Evolutionary conservation across 2,113 vertebrate species (phyloP).

Genomic region (Mellivora capensis): DNA sequence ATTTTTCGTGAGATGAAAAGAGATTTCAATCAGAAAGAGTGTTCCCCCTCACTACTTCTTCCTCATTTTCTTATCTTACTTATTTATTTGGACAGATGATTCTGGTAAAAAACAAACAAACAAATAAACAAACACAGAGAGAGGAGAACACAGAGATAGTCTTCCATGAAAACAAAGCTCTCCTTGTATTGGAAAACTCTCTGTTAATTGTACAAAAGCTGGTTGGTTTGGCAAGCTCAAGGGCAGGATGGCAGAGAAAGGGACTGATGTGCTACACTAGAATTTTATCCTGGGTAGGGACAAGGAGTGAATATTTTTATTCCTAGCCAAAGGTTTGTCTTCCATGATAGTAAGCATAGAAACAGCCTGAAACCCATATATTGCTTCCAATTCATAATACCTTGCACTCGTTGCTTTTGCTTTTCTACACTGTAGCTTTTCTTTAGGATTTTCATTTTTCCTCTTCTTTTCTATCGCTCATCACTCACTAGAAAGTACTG

Average conservation of each 20-base stretch:
- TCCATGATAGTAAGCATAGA: background rate
- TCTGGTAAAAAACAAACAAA: slow-evolving; percentile 20
- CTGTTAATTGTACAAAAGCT: background rate
- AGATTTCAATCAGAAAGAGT: slow-evolving; percentile 73
- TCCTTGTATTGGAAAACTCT: slow-evolving; percentile 11
- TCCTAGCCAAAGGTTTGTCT: background rate
- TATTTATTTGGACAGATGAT: slow-evolving; percentile 30
- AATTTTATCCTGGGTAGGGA: background rate
- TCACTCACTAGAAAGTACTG: background rate
- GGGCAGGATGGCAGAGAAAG: background rate
- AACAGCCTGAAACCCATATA: background rate
- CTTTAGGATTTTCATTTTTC: background rate
- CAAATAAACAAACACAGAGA: background rate
- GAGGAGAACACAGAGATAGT: background rate
- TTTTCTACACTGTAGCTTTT: background rate
- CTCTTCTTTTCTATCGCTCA: background rate
- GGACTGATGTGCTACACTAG: background rate
- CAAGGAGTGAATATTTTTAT: background rate
- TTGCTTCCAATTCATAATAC: background rate
- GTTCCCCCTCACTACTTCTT: slow-evolving; percentile 48
- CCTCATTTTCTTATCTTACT: slow-evolving; percentile 45
- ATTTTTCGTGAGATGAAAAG: slow-evolving; percentile 84
- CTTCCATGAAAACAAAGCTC: slow-evolving; percentile 12
- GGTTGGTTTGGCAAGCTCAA: background rate
- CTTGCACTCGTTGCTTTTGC: background rate